Evolutionary conservation across 2,888 invertebrate genomes (phyloP).

Genomic region (Chaetogeoica ovagalla): DNA sequence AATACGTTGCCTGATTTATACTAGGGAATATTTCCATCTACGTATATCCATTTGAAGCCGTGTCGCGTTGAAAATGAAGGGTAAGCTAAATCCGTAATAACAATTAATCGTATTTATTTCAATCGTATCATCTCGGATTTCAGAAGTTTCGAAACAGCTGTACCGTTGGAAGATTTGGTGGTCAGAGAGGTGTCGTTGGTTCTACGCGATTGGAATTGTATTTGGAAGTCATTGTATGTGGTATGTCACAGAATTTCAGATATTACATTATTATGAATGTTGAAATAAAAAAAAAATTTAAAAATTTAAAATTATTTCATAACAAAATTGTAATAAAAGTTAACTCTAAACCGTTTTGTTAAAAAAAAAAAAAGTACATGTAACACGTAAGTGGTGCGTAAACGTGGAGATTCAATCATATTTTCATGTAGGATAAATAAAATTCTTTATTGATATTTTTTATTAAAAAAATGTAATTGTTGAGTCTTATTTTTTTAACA

Average conservation of each 20-base stretch:
- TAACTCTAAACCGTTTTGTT: too few species aligned
- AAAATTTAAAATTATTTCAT: too few species aligned
- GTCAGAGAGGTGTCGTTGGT: conserved; percentile 89
- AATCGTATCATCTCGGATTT: conserved; percentile 50
- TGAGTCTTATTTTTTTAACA: too few species aligned
- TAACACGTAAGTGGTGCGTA: too few species aligned
- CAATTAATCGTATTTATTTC: conserved; percentile 4
- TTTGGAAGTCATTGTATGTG: conserved; percentile 91
- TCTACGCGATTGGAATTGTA: conserved; percentile 87
- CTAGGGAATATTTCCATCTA: conserved; percentile 78
- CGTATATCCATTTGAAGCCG: conserved; percentile 76
- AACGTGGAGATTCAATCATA: too few species aligned
- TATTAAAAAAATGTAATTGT: too few species aligned
- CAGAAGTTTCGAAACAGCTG: conserved; percentile 68
- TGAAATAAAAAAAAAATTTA: not conserved
- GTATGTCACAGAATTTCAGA: conserved; percentile 64
- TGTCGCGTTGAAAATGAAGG: conserved; percentile 83
- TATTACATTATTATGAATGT: not conserved
- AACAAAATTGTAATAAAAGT: too few species aligned
- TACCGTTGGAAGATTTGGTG: conserved; percentile 83
- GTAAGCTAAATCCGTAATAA: conserved; percentile 57
- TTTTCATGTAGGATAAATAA: too few species aligned
- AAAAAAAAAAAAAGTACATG: too few species aligned
- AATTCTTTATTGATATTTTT: too few species aligned
- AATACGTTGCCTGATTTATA: conserved; percentile 58